Percentiles rank a stretch among this genome's conserved stretches.
Conservation (phyloP, 2,888 invertebrate species). For the Sicus ferrugineus region DNA sequence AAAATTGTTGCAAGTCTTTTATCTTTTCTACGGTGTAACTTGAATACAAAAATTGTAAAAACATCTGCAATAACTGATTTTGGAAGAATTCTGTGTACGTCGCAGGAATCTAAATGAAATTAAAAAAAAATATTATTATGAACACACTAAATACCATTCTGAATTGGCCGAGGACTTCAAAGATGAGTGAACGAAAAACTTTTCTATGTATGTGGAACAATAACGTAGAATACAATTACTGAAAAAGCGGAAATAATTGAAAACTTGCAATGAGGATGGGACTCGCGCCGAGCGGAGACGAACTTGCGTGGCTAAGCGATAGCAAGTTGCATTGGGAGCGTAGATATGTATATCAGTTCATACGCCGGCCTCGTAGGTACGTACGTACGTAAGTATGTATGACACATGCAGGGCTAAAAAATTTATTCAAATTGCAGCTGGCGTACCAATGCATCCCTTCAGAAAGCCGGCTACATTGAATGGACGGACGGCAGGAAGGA, state of each 20-base stretch:
- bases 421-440: slow-evolving; percentile 10
- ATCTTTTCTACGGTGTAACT: no score
- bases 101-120: no score
- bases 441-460: neutral
- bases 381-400: neutral
- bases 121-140: slow-evolving; percentile 1
- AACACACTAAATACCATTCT: slow-evolving; percentile 3
- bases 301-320: slow-evolving; percentile 8
- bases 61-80: no score
- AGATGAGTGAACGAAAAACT: slow-evolving; percentile 12
- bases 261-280: slow-evolving; percentile 23
- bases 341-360: neutral
- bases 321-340: slow-evolving; percentile 23
- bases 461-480: neutral
- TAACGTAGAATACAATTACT: slow-evolving; percentile 26
- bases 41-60: no score
- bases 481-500: neutral
- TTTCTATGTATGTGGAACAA: slow-evolving; percentile 6
- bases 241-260: slow-evolving; percentile 42
- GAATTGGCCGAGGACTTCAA: neutral
- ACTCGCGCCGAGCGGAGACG: neutral
- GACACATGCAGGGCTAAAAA: neutral
- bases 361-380: slow-evolving; percentile 12
- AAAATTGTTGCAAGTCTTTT: no score
- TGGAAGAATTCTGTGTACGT: neutral